A percentile compares a stretch with the other conserved stretches of the same genome.
phyloP scores from a whole-genome alignment of 2,888 invertebrate genomes.

The Kryphioiulus occultus region DNA sequence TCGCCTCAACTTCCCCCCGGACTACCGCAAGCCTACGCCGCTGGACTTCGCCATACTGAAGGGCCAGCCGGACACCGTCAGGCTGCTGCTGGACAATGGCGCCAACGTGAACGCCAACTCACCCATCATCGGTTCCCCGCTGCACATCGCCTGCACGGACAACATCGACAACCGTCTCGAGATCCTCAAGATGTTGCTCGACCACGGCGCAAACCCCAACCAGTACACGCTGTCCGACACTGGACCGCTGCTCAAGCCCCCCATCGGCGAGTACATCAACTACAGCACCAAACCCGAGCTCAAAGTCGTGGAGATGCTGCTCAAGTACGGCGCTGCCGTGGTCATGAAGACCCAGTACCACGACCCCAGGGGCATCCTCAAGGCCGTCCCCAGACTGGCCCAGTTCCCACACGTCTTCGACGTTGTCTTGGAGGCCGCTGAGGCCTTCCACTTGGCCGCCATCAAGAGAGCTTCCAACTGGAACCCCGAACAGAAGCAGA shows the following conservation, averaged over 20 bases:
- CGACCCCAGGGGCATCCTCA: slow-evolving; percentile 83
- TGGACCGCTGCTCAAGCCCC: slow-evolving; percentile 76
- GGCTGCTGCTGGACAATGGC: slow-evolving; percentile 66
- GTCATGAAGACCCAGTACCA: slow-evolving; percentile 84
- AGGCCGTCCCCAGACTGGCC: slow-evolving; percentile 75
- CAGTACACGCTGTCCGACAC: slow-evolving; percentile 76
- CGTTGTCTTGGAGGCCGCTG: slow-evolving; percentile 75
- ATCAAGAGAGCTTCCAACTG: slow-evolving; percentile 76
- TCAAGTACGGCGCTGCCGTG: slow-evolving; percentile 80
- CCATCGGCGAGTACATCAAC: slow-evolving; percentile 82
- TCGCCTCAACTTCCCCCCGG: slow-evolving; percentile 69
- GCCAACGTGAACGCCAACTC: slow-evolving; percentile 81
- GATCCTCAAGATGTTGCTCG: slow-evolving; percentile 61
- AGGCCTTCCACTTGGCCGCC: slow-evolving; percentile 80
- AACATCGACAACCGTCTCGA: slow-evolving; percentile 72
- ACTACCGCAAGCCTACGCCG: slow-evolving; percentile 77
- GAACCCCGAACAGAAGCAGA: slow-evolving; percentile 71
- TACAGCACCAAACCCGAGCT: slow-evolving; percentile 75
- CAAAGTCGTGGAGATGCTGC: slow-evolving; percentile 73
- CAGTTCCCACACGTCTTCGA: slow-evolving; percentile 67
- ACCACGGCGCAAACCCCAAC: slow-evolving; percentile 65
- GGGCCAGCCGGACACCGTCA: slow-evolving; percentile 67
- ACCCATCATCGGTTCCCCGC: slow-evolving; percentile 80
- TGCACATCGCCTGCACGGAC: slow-evolving; percentile 84
- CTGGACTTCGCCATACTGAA: slow-evolving; percentile 85